Evolutionary conservation across 2,797 vertebrate genomes (phyloP).

Genomic region (Hippopotamyrus pictus): DNA sequence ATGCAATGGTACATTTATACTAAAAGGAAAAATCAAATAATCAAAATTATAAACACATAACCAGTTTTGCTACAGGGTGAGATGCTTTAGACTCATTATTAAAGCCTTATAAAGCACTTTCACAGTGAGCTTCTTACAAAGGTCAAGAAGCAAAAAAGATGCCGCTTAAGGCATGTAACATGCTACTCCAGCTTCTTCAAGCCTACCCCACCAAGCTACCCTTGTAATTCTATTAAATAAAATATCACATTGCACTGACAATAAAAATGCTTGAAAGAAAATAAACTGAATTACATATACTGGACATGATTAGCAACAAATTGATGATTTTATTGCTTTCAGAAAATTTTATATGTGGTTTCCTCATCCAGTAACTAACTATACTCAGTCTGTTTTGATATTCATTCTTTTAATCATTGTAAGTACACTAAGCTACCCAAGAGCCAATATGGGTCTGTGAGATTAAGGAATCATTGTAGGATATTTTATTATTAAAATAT

Average conservation of each 20-base stretch:
- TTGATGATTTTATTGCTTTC: not conserved
- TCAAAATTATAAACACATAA: not conserved
- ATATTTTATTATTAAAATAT: conserved; percentile 8
- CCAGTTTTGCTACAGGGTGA: not conserved
- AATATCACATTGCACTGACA: not conserved
- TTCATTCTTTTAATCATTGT: not conserved
- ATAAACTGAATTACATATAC: not conserved
- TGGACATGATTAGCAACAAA: not conserved
- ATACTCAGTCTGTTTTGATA: not conserved
- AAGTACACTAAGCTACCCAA: not conserved
- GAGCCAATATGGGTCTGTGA: not conserved
- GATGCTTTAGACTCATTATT: not conserved
- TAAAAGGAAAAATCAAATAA: not conserved
- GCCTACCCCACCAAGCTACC: not conserved
- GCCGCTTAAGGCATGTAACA: not conserved
- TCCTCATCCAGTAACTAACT: not conserved
- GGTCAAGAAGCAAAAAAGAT: not conserved
- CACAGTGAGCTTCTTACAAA: not conserved
- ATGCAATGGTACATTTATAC: not conserved
- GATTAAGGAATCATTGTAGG: not conserved
- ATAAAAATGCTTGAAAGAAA: not conserved
- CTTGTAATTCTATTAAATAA: not conserved
- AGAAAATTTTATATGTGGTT: not conserved
- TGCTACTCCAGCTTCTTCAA: not conserved
- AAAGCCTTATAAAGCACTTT: not conserved